Evolutionary conservation across 2,113 vertebrate species (phyloP).

Genomic region (Speoplatyrhinus poulsoni): DNA sequence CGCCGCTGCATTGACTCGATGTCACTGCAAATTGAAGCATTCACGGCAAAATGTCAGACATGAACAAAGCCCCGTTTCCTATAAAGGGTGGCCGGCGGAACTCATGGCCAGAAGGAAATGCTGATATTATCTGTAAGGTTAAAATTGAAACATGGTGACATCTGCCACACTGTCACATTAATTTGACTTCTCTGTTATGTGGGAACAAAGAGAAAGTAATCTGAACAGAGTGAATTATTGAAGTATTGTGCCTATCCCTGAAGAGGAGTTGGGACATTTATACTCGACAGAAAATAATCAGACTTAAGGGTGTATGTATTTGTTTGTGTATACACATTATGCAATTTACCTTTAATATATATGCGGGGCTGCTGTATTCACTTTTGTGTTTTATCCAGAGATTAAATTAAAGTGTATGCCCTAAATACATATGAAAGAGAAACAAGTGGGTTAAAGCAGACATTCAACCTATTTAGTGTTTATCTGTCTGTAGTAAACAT

Average conservation of each 20-base stretch:
- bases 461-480: background rate
- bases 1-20: constrained; percentile 33
- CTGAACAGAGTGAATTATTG: constrained; percentile 65
- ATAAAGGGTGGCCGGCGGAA: constrained; percentile 16
- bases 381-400: constrained; percentile 37
- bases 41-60: constrained; percentile 53
- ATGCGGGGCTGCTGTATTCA: constrained; percentile 34
- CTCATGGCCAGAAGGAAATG: constrained; percentile 39
- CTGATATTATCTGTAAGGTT: constrained; percentile 19
- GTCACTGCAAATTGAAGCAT: constrained; percentile 39
- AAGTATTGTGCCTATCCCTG: constrained; percentile 58
- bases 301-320: constrained; percentile 56
- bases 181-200: constrained; percentile 17
- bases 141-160: constrained; percentile 25
- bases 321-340: constrained; percentile 12
- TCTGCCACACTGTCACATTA: constrained; percentile 23
- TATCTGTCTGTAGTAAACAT: background rate
- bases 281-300: constrained; percentile 64
- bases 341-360: constrained; percentile 30
- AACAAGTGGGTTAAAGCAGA: constrained; percentile 58
- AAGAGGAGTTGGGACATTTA: constrained; percentile 61
- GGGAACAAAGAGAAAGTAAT: constrained; percentile 52
- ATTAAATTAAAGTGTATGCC: constrained; percentile 45
- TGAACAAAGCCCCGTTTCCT: constrained; percentile 25
- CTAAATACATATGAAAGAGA: constrained; percentile 58